Conservation (phyloP, 2,888 invertebrate genomes). For the Hydropsyche betteni region DNA sequence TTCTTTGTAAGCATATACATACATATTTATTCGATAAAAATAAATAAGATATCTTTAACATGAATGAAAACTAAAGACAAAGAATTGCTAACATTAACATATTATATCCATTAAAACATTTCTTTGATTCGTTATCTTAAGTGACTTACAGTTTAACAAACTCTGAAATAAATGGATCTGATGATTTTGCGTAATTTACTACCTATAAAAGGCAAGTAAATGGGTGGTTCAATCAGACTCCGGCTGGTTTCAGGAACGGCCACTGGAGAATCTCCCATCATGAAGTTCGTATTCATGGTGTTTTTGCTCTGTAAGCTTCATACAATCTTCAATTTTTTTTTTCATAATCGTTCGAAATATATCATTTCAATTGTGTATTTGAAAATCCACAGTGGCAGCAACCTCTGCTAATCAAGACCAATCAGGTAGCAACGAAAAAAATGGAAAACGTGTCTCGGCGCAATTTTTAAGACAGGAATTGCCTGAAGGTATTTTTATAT, state of each 20-base stretch:
- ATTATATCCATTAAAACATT: too few relatives aligned
- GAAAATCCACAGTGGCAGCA: slow-evolving; percentile 3
- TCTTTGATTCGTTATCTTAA: too few relatives aligned
- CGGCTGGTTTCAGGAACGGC: slow-evolving; percentile 1
- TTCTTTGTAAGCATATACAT: too few relatives aligned
- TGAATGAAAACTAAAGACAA: too few relatives aligned
- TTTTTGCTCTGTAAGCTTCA: slow-evolving; percentile 15
- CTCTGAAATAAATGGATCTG: neutral
- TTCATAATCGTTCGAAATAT: too few relatives aligned
- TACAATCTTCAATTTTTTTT: neutral
- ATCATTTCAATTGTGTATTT: neutral
- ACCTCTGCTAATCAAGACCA: slow-evolving; percentile 17
- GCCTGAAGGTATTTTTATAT: too few relatives aligned
- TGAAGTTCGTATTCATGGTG: slow-evolving; percentile 32
- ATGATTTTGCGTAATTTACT: slow-evolving; percentile 1
- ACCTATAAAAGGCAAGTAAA: slow-evolving; percentile 10
- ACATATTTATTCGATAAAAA: too few relatives aligned
- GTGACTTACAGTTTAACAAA: neutral
- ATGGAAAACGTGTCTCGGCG: neutral
- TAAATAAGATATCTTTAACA: too few relatives aligned
- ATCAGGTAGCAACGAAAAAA: neutral
- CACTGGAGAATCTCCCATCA: slow-evolving; percentile 30
- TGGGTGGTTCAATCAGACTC: neutral
- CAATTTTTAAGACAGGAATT: neutral
- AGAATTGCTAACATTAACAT: too few relatives aligned